A percentile compares a stretch with the other conserved stretches of the same genome.
Conservation (phyloP, 1,140 invertebrate species). For the Diploscapter pachys region DNA sequence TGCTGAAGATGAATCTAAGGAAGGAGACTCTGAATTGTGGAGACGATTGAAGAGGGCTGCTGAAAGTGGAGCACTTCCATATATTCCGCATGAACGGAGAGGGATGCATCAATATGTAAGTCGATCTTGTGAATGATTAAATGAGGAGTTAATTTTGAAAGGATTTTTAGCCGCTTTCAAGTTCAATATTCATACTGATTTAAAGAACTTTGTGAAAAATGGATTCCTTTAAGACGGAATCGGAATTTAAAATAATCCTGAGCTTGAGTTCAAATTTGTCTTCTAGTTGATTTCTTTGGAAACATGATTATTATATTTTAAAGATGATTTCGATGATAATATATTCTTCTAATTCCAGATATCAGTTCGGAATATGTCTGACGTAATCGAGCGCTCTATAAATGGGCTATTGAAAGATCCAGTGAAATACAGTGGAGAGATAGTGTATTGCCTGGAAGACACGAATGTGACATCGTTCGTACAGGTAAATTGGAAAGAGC, state of each 20-base stretch:
- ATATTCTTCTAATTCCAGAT: slow-evolving; percentile 7
- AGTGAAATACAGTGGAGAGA: slow-evolving; percentile 21
- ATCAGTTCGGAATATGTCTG: slow-evolving; percentile 23
- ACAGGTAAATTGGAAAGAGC: too few species aligned
- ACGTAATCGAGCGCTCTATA: slow-evolving; percentile 14
- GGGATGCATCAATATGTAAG: too few species aligned
- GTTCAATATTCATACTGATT: slow-evolving; percentile 3
- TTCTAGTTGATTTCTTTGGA: neutral
- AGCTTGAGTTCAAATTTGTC: neutral
- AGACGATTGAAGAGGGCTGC: too few species aligned
- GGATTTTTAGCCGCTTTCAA: neutral
- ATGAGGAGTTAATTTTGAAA: too few species aligned
- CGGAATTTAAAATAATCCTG: neutral
- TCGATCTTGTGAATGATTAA: too few species aligned
- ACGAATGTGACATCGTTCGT: neutral
- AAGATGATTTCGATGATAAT: neutral
- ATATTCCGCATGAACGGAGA: too few species aligned
- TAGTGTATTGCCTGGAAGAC: slow-evolving; percentile 33
- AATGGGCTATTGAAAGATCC: slow-evolving; percentile 8
- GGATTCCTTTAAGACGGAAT: neutral
- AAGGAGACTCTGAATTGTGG: slow-evolving; percentile 1
- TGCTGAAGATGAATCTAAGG: neutral
- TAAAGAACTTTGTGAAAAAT: neutral
- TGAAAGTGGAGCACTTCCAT: too few species aligned
- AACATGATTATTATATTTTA: neutral